These are phyloP conservation scores for Ficedula albicollis DNA, from an alignment of 2,797 vertebrate genomes.

Conservation along the genomic window DNA sequence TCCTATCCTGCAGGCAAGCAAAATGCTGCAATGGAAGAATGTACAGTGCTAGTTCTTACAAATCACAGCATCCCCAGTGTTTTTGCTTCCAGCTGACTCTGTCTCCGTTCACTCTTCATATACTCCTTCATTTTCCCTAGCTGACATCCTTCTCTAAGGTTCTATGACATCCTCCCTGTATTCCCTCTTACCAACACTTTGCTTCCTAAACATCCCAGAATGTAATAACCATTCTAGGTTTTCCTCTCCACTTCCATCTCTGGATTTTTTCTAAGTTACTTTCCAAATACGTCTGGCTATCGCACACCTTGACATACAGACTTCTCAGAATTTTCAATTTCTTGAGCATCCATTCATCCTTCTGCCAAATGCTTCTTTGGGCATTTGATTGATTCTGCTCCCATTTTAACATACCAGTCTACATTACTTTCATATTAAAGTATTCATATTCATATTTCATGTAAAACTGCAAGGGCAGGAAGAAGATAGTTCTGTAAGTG, in stretches of 20 bases:
- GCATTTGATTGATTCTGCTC: not conserved
- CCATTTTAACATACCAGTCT: not conserved
- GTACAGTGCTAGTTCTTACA: not conserved
- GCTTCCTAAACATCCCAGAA: constrained; percentile 21
- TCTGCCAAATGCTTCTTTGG: not conserved
- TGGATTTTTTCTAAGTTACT: constrained; percentile 25
- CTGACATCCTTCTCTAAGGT: not conserved
- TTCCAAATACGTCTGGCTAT: not conserved
- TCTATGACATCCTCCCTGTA: not conserved
- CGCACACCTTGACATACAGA: not conserved
- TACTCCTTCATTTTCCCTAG: not conserved
- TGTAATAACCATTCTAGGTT: not conserved
- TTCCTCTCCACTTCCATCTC: not conserved
- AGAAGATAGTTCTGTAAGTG: not conserved
- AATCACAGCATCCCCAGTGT: not conserved
- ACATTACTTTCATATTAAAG: not conserved
- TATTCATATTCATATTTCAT: not conserved
- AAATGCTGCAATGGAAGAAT: not conserved
- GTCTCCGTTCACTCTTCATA: not conserved
- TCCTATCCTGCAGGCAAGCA: not conserved
- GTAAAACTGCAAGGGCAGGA: not conserved
- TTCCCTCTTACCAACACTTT: not conserved
- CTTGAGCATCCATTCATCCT: not conserved
- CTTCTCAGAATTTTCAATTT: not conserved
- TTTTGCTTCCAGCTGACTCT: not conserved